Evolutionary conservation across 2,797 vertebrate species (phyloP).

Genomic region (Poecilia picta): DNA sequence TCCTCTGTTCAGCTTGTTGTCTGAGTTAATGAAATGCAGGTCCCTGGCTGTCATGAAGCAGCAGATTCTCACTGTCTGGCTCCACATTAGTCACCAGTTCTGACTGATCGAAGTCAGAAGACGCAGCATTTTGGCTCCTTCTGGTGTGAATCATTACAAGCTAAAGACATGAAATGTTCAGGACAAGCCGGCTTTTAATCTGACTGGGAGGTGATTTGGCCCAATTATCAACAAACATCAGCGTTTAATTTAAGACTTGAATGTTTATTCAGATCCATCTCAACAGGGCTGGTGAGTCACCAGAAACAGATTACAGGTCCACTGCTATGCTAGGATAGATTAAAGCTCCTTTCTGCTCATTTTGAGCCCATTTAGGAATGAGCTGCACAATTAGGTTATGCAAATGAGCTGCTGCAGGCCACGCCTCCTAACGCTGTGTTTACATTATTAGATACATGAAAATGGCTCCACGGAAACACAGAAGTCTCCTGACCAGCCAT

Average conservation of each 20-base stretch:
- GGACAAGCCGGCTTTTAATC: slow-evolving; percentile 1
- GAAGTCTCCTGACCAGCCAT: too few species aligned
- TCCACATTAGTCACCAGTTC: slow-evolving; percentile 6
- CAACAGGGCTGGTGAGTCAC: neutral
- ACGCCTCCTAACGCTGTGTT: too few species aligned
- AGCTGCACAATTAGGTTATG: too few species aligned
- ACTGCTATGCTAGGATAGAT: too few species aligned
- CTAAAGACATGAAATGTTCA: neutral
- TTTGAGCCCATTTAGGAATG: too few species aligned
- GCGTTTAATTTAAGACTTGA: neutral
- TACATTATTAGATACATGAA: too few species aligned
- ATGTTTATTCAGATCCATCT: neutral
- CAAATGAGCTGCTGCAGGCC: too few species aligned
- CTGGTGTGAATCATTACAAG: slow-evolving; percentile 20
- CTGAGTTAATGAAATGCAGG: neutral
- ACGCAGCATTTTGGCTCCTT: neutral
- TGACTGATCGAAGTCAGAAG: neutral
- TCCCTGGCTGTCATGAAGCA: neutral
- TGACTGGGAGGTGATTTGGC: neutral
- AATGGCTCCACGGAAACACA: too few species aligned
- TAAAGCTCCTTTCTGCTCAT: too few species aligned
- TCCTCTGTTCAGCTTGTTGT: neutral
- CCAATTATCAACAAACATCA: neutral
- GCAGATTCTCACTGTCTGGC: slow-evolving; percentile 9
- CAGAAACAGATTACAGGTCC: neutral